A percentile compares a stretch with the other conserved stretches of the same genome.
These are phyloP conservation scores for Aphodius sticticus DNA, from an alignment of 2,888 invertebrate species.

Conservation along the genomic window DNA sequence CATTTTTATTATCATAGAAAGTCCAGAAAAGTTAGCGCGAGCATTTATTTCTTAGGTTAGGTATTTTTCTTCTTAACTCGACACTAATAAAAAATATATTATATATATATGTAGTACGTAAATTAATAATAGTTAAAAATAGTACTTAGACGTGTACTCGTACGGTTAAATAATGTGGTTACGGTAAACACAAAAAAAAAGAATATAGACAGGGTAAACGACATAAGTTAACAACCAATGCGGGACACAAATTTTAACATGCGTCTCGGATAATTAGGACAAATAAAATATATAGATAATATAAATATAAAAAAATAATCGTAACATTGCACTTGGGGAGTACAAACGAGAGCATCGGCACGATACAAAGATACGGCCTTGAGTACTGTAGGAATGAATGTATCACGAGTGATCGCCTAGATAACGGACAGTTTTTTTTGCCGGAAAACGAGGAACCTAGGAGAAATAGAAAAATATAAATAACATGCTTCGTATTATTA, in stretches of 20 bases:
- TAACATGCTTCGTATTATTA: constrained; percentile 23
- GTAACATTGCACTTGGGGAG: constrained; percentile 24
- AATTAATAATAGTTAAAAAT: neutral
- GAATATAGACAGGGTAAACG: neutral
- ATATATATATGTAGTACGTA: neutral
- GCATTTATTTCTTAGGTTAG: constrained; percentile 15
- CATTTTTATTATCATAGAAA: constrained; percentile 22
- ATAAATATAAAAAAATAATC: constrained; percentile 11
- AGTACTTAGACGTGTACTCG: neutral
- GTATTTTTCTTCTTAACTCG: neutral
- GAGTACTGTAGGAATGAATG: constrained; percentile 36
- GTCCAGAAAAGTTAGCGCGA: neutral
- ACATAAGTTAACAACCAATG: constrained; percentile 5
- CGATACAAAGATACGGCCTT: constrained; percentile 9
- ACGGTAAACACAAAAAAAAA: constrained; percentile 14
- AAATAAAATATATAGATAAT: constrained; percentile 8
- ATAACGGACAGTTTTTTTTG: constrained; percentile 8
- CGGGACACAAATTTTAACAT: constrained; percentile 8
- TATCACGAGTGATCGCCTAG: constrained; percentile 33
- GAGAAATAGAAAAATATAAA: constrained; percentile 36
- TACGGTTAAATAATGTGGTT: constrained; percentile 15
- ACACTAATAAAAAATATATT: neutral
- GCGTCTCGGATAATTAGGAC: neutral
- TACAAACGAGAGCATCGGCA: constrained; percentile 17
- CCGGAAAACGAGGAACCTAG: constrained; percentile 10